These are phyloP conservation scores for Oscheius sp. DNA, from an alignment of 2,888 invertebrate species.

Conservation along the genomic window DNA sequence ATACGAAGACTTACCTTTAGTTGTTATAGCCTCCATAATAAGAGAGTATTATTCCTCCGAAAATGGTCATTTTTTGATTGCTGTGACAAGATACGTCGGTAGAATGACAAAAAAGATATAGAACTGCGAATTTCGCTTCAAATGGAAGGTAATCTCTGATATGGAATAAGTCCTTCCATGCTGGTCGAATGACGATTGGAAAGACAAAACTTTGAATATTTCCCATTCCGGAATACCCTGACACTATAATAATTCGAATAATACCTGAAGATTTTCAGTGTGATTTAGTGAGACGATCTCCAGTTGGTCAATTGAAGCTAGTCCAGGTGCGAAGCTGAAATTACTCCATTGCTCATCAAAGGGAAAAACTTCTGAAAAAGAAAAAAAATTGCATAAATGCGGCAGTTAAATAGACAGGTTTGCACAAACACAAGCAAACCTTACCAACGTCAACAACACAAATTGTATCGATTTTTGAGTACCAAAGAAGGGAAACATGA, in stretches of 20 bases:
- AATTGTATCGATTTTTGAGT: conserved; percentile 2
- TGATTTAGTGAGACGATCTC: not conserved
- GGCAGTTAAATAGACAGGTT: no score
- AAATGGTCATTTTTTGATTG: not conserved
- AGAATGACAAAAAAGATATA: conserved; percentile 1
- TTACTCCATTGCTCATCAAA: conserved; percentile 5
- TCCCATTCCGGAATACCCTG: conserved; percentile 1
- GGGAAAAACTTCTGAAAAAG: conserved; percentile 2
- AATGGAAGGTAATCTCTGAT: not conserved
- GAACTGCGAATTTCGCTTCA: conserved; percentile 2
- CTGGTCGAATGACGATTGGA: not conserved
- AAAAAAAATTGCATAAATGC: no score
- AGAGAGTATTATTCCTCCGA: no score
- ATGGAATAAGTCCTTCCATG: not conserved
- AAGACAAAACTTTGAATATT: not conserved
- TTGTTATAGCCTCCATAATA: no score
- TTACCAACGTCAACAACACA: conserved; percentile 2
- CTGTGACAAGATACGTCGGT: not conserved
- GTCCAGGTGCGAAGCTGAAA: conserved; percentile 2
- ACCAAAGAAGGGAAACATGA: conserved; percentile 5
- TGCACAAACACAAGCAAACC: no score
- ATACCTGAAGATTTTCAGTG: not conserved
- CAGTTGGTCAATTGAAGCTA: conserved; percentile 2
- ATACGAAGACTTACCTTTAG: no score
- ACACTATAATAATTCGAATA: no score